Base-by-base conservation (phyloP, 2,888 invertebrate genomes). In the Scelioninae gen. 1 region DNA sequence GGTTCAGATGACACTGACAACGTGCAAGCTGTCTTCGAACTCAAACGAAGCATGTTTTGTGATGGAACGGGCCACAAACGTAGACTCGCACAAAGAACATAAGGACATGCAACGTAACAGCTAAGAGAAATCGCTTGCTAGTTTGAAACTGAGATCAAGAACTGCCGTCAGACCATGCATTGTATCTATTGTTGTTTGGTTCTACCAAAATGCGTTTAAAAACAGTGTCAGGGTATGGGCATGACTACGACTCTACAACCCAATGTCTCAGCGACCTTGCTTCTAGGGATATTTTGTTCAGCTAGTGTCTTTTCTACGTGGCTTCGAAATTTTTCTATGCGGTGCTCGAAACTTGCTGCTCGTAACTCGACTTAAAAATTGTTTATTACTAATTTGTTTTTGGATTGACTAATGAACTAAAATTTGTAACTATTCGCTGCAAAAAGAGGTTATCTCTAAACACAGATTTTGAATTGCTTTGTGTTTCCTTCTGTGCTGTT, bases 231-330 rank as follows among this genome's bases (percentile, higher is more conserved):
- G 90, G 91, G 90, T 87, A 89, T 92, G 91, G 90, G 90, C 88
- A 91, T 90, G 90, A 90, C 86, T 88, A 92, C 90, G 90, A 90
- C 87, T 87, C 87, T 89, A 90, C 85, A 72, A 90, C 92, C 92
- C 91, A 92, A 89, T 92, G 91, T 92, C 92, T 92, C 92, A 92
- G 92, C 90, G 92, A 92, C 91, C 92, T 91, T 91, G 86, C 84
- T 82, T 86, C 47, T 72, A 80, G 82, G 77, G 74, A 55, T 55
- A 38, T n/a, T 34, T 15, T 80, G 60, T 80, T 72, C 55, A 72
- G 71, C 71, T 71, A 49, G 69, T 65, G 74, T 80, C 63, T 75
- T 66, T 55, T 81, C 75, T 81, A 81, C 63, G 81, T 81, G 75
- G 71, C 69, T 23, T 80, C 43, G 32, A 53, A 68, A 80, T 10